Base-by-base conservation (phyloP, 2,113 vertebrate species). In the Planiliza haematocheilus region DNA sequence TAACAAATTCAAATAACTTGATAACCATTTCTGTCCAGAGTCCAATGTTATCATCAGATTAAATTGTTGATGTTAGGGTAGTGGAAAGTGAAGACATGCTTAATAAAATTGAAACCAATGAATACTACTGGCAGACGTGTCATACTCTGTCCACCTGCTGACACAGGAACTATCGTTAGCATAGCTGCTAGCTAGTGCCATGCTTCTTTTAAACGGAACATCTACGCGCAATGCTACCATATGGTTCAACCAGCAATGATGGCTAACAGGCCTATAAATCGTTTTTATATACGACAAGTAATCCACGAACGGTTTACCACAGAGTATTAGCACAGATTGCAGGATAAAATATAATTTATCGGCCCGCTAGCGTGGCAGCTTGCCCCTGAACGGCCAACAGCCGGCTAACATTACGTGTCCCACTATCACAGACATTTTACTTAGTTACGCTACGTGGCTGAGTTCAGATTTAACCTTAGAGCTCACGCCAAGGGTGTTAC, bases 351-450 rank as follows among this genome's bases (percentile, higher is more conserved):
- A 2, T 1, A 12, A 43, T 70, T 48, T 8, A 43, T 1, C n/a
- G 77, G 84, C 68, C 86, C 46, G 69, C 58, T 84, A 73, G 37
- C 46, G 7, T 49, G 69, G 62, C 58, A 52, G 46, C 46, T 30
- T 10, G 41, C 24, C 41, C 53, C 58, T 69, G 48, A 49, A 37
- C 78, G 83, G 83, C 80, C 21, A 51, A 34, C 56, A 64, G 62
- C 45, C 74, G 62, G 85, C 83, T 87, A 91, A 74, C 63, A 10
- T 70, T 90, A 90, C 91, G 89, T 90, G 89, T 88, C 87, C 82
- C 76, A 60, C 69, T 43, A 67, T 20, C 73, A 48, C 77, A 70
- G 77, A 75, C 79, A 62, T 74, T 72, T 46, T 36, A 51, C 74
- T 61, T 18, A 45, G 38, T 56, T 74, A 75, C 53, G 83, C 83